Percentiles rank a stretch among this genome's conserved stretches.
Evolutionary conservation across 1,140 invertebrate species (phyloP).

Genomic region (Aphaenogaster ashmeadi): DNA sequence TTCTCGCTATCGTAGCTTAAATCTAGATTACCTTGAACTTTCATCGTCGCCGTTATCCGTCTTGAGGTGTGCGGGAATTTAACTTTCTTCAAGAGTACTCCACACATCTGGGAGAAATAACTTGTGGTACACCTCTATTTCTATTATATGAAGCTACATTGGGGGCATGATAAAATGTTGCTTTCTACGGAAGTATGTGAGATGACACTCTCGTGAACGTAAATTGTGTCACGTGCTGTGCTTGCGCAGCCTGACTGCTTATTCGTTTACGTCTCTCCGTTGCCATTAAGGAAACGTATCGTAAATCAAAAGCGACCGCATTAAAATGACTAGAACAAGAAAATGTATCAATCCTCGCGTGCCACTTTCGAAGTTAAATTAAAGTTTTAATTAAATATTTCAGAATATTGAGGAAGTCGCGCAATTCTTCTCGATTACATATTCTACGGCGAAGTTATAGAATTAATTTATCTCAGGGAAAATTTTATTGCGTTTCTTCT

Average conservation of each 20-base stretch:
- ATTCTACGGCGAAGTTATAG: slow-evolving; percentile 26
- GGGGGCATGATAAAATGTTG: slow-evolving; percentile 67
- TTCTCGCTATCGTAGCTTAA: not conserved
- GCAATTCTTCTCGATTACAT: slow-evolving; percentile 18
- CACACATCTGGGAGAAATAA: slow-evolving; percentile 21
- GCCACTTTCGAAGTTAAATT: slow-evolving; percentile 40
- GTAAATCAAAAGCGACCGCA: slow-evolving; percentile 17
- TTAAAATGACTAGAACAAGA: not conserved
- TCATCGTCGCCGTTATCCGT: slow-evolving; percentile 45
- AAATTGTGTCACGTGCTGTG: slow-evolving; percentile 65
- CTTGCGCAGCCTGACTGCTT: slow-evolving; percentile 38
- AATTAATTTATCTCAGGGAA: slow-evolving; percentile 16
- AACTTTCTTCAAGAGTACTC: slow-evolving; percentile 42
- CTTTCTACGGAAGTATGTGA: slow-evolving; percentile 60
- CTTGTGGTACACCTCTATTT: slow-evolving; percentile 53
- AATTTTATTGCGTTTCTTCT: slow-evolving; percentile 36
- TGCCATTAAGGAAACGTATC: slow-evolving; percentile 21
- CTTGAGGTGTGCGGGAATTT: slow-evolving; percentile 22
- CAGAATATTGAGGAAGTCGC: slow-evolving; percentile 28
- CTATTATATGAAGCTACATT: slow-evolving; percentile 64
- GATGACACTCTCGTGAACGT: slow-evolving; percentile 55
- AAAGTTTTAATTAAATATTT: slow-evolving; percentile 52
- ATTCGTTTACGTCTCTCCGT: slow-evolving; percentile 21
- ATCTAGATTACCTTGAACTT: slow-evolving; percentile 53
- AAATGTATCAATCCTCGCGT: slow-evolving; percentile 13